Conservation (phyloP, 53 echinoderm and acorn worm genomes). For the Echinometra lucunter region DNA sequence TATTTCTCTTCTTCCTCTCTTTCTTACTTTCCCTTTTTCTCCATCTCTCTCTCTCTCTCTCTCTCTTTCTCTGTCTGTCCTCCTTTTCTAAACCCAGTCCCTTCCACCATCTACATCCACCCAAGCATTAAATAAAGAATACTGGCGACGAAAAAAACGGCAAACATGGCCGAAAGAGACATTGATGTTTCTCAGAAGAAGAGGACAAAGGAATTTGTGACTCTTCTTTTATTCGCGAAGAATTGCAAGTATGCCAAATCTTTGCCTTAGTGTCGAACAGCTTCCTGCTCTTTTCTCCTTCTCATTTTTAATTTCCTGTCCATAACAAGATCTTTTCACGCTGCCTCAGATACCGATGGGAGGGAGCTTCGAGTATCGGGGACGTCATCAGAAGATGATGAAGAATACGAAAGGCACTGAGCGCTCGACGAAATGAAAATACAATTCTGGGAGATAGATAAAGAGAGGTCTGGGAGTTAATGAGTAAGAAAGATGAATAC, state of each 20-base stretch:
- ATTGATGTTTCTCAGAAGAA: not conserved
- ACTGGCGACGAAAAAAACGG: too few relatives aligned
- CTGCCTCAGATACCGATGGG: not conserved
- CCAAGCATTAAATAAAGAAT: not conserved
- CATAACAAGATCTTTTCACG: not conserved
- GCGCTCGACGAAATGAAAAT: not conserved
- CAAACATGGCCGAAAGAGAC: too few relatives aligned
- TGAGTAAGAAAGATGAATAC: not conserved
- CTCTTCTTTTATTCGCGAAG: not conserved
- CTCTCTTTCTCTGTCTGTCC: too few relatives aligned
- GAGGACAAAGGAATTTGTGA: not conserved
- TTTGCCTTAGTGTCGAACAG: slow-evolving; percentile 19
- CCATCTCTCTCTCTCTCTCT: too few relatives aligned
- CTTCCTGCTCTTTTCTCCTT: slow-evolving; percentile 23
- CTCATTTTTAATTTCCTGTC: slow-evolving; percentile 53
- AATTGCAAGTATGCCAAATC: slow-evolving; percentile 7
- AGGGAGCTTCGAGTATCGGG: not conserved
- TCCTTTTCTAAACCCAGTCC: too few relatives aligned
- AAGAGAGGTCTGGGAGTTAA: not conserved
- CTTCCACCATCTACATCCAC: too few relatives aligned
- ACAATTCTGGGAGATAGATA: not conserved
- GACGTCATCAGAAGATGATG: not conserved
- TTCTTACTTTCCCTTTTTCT: not conserved
- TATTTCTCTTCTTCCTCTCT: too few relatives aligned
- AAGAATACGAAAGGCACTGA: not conserved